Percentiles rank a stretch among this genome's conserved stretches.
Conservation (phyloP, 2,888 invertebrate species). For the Dolomedes plantarius region DNA sequence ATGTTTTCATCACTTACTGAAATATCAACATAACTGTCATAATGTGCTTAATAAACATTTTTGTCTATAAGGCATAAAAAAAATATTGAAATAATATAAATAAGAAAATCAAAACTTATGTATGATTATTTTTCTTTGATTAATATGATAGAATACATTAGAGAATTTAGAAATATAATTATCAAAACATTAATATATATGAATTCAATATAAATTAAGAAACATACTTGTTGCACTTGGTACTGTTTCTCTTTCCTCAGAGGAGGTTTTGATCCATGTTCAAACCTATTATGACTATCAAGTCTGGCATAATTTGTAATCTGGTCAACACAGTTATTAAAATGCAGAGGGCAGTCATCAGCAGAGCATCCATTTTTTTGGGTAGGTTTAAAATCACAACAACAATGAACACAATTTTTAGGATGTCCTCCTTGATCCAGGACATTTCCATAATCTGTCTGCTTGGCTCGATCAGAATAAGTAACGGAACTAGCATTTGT, state of each 20-base stretch:
- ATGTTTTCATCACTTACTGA: too few species aligned
- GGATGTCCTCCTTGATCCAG: conserved; percentile 62
- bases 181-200: too few species aligned
- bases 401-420: conserved; percentile 60
- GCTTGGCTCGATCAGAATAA: conserved; percentile 54
- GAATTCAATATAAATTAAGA: too few species aligned
- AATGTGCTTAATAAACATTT: too few species aligned
- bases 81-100: too few species aligned
- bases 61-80: too few species aligned
- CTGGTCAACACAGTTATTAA: conserved; percentile 73
- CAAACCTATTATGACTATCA: conserved; percentile 73
- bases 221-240: conserved; percentile 56
- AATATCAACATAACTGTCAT: too few species aligned
- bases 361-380: conserved; percentile 62
- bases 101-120: too few species aligned
- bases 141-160: too few species aligned
- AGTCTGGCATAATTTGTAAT: conserved; percentile 74
- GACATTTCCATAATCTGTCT: conserved; percentile 62
- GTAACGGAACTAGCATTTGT: conserved; percentile 45
- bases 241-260: conserved; percentile 43
- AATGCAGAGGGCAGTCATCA: conserved; percentile 66
- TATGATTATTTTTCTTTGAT: too few species aligned
- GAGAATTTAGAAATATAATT: too few species aligned
- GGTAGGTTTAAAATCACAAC: conserved; percentile 60
- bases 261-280: conserved; percentile 36